Evolutionary conservation across 2,113 vertebrate species (phyloP).

Genomic region (Alligator mississippiensis): DNA sequence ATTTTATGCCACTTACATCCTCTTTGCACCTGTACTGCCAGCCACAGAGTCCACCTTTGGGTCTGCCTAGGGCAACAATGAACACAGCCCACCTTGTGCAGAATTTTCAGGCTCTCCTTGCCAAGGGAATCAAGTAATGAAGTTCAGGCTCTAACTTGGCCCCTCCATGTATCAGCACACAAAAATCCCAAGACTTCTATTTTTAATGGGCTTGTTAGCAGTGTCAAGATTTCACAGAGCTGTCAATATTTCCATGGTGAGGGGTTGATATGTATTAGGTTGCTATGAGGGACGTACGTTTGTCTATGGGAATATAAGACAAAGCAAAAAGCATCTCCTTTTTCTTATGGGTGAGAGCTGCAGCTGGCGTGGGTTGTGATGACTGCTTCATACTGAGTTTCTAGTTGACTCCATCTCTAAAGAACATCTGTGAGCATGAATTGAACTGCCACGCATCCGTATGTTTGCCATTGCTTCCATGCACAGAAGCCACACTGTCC

Average conservation of each 20-base stretch:
- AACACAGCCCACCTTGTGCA: not conserved
- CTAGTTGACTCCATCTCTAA: not conserved
- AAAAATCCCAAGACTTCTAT: too few relatives aligned
- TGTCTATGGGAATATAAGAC: not conserved
- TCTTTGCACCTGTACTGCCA: not conserved
- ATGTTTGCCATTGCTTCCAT: too few relatives aligned
- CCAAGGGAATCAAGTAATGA: not conserved
- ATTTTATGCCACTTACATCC: too few relatives aligned
- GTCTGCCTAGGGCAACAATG: not conserved
- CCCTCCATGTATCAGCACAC: not conserved
- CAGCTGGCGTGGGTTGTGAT: not conserved
- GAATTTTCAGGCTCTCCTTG: not conserved
- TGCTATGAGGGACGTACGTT: not conserved
- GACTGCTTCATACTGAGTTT: not conserved
- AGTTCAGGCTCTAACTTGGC: not conserved
- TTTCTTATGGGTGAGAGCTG: not conserved
- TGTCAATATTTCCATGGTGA: not conserved
- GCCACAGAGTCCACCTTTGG: too few relatives aligned
- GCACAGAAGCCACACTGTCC: not conserved
- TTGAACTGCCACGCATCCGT: not conserved
- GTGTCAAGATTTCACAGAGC: not conserved
- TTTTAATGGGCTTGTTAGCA: not conserved
- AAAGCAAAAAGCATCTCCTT: not conserved
- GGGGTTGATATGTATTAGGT: not conserved
- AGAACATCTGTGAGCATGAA: not conserved